phyloP scores from a whole-genome alignment of 35 echinoderm and acorn worm genomes.

The Ophioderma brevispina region DNA sequence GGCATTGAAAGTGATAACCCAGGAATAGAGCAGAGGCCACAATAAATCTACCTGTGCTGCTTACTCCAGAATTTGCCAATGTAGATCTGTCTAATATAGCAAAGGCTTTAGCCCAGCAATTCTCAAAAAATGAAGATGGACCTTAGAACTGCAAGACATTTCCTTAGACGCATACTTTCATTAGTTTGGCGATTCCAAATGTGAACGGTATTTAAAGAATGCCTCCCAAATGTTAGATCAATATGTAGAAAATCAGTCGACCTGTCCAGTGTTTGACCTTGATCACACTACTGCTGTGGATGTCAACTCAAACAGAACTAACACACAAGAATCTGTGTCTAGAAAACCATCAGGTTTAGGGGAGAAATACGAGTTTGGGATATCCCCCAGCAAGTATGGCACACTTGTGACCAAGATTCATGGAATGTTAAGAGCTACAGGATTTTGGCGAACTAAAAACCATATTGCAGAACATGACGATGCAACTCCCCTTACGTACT shows the following conservation, averaged over 20 bases:
- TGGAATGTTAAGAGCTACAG: constrained; percentile 79
- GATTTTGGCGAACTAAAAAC: constrained; percentile 75
- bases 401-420: constrained; percentile 74
- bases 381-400: constrained; percentile 76
- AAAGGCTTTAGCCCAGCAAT: constrained; percentile 67
- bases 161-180: constrained; percentile 65
- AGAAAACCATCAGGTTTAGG: constrained; percentile 11
- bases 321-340: constrained; percentile 39
- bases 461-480: constrained; percentile 57
- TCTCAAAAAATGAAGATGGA: constrained; percentile 58
- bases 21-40: constrained; percentile 78
- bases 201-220: constrained; percentile 63
- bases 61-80: constrained; percentile 81
- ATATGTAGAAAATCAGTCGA: constrained; percentile 38
- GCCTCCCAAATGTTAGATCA: constrained; percentile 47
- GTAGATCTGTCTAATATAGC: constrained; percentile 81
- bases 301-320: constrained; percentile 40
- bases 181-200: constrained; percentile 71
- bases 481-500: constrained; percentile 45
- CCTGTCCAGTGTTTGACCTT: constrained; percentile 23
- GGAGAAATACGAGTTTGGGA: constrained; percentile 56
- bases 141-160: constrained; percentile 45
- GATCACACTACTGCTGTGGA: constrained; percentile 10
- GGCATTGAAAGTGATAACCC: constrained; percentile 79
- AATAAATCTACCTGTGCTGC: constrained; percentile 74